These are phyloP conservation scores for Cryptotis parvus DNA, from an alignment of 2,113 vertebrate species.

Conservation along the genomic window DNA sequence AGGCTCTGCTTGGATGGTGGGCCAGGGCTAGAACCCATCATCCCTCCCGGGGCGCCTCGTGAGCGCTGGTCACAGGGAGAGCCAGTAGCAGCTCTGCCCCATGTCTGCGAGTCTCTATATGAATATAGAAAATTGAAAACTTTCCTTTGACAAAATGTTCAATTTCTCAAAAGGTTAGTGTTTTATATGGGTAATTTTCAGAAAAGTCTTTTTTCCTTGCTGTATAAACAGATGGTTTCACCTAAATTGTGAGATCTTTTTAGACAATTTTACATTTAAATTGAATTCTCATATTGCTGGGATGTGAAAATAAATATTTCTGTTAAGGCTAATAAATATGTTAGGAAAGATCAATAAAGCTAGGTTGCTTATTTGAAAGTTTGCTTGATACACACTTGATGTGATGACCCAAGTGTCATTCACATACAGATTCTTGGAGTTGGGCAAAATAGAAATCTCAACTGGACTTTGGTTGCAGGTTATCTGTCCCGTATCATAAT, in stretches of 20 bases:
- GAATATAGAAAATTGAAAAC: background rate
- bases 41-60: too few relatives aligned
- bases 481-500: background rate
- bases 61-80: too few relatives aligned
- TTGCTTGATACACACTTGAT: background rate
- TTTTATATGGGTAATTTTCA: slow-evolving; percentile 8
- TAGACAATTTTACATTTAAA: slow-evolving; percentile 45
- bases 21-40: too few relatives aligned
- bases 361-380: background rate
- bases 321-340: background rate
- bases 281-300: slow-evolving; percentile 31
- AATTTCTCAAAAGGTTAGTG: slow-evolving; percentile 30
- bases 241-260: slow-evolving; percentile 9
- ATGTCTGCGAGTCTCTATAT: too few relatives aligned
- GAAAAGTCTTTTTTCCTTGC: background rate
- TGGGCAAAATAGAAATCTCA: background rate
- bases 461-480: background rate
- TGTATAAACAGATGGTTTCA: background rate
- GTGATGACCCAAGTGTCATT: background rate
- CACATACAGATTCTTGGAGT: too few relatives aligned
- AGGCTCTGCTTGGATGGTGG: too few relatives aligned
- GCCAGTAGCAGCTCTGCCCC: too few relatives aligned
- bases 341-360: background rate
- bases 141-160: background rate
- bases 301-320: slow-evolving; percentile 33